Conservation (phyloP, 2,797 vertebrate species). For the Thripadectes ignobilis region DNA sequence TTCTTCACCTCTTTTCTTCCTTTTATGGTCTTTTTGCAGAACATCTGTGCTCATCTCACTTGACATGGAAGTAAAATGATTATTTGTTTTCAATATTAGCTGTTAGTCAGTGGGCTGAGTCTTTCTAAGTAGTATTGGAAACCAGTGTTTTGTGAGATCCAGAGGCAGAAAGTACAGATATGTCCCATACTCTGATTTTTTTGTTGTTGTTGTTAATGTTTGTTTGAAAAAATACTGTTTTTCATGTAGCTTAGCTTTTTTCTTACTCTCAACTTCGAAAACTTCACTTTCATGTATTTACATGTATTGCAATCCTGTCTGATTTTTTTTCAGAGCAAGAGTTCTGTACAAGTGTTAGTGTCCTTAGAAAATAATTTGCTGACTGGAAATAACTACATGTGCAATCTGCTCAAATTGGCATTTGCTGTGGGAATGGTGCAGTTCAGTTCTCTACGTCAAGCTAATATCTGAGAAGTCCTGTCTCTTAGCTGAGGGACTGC, state of each 20-base stretch:
- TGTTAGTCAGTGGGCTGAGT: background rate
- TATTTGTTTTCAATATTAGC: background rate
- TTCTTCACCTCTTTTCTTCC: conserved; percentile 12
- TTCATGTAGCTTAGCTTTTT: background rate
- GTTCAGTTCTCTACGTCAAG: background rate
- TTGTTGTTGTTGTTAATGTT: background rate
- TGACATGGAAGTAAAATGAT: background rate
- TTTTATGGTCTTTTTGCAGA: conserved; percentile 24
- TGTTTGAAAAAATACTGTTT: background rate
- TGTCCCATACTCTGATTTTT: background rate
- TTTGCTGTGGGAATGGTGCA: background rate
- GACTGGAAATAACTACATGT: fast-evolving
- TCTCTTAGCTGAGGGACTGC: background rate
- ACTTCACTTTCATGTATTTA: background rate
- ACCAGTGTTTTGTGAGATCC: background rate
- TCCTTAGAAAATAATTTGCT: background rate
- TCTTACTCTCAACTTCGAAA: background rate
- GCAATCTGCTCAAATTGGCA: fast-evolving
- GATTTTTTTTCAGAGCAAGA: background rate
- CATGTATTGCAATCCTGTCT: background rate
- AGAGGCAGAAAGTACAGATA: background rate
- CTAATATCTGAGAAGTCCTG: background rate
- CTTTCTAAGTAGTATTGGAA: background rate
- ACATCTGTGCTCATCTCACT: background rate
- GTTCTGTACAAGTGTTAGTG: background rate